Evolutionary conservation across 2,797 vertebrate species (phyloP).

Genomic region (Trematomus bernacchii): DNA sequence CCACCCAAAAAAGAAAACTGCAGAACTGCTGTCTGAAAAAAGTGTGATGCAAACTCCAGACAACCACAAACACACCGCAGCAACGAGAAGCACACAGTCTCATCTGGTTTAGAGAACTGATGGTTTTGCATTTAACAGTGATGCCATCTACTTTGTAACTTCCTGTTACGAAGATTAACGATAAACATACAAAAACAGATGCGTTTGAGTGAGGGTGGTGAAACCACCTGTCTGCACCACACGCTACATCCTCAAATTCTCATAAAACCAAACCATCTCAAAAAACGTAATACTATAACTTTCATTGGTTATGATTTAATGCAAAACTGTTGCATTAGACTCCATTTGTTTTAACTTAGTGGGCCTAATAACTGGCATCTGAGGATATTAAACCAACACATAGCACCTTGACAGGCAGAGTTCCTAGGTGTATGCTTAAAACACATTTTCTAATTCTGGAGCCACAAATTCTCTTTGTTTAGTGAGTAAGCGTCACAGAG

Average conservation of each 20-base stretch:
- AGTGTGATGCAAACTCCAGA: background rate
- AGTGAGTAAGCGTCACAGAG: background rate
- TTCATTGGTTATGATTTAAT: too few relatives aligned
- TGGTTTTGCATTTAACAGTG: background rate
- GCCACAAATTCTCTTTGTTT: background rate
- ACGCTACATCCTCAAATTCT: background rate
- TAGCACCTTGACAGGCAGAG: background rate
- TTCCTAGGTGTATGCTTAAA: background rate
- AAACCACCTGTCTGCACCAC: background rate
- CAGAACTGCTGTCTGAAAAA: background rate
- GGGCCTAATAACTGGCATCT: background rate
- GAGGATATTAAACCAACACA: background rate
- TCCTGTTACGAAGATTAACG: background rate
- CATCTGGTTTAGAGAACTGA: conserved; percentile 9
- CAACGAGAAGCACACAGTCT: background rate
- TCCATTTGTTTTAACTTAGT: background rate
- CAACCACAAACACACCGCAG: background rate
- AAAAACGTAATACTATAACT: background rate
- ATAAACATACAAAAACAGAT: background rate
- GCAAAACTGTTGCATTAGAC: too few relatives aligned
- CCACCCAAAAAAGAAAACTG: too few relatives aligned
- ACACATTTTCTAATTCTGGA: background rate
- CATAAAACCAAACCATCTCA: background rate
- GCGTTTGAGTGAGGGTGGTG: background rate
- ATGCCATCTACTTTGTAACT: background rate